These are phyloP conservation scores for Dendrocincla fuliginosa DNA, from an alignment of 2,797 vertebrate genomes.

Conservation along the genomic window DNA sequence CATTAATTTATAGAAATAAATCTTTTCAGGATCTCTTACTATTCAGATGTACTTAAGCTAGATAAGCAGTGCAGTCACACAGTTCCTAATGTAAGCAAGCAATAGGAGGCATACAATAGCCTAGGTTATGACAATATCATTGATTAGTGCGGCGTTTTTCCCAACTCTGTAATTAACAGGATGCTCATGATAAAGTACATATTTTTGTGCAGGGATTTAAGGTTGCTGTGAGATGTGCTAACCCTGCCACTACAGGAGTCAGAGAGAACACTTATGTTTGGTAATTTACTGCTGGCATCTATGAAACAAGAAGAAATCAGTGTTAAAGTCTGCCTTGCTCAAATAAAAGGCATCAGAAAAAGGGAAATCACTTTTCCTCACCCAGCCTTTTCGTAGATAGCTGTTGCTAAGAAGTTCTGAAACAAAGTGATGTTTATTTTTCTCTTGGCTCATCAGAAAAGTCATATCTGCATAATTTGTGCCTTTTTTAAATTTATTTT, in stretches of 20 bases:
- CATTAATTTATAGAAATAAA: background rate
- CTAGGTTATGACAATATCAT: background rate
- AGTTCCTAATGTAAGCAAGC: background rate
- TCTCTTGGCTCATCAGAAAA: background rate
- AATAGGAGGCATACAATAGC: background rate
- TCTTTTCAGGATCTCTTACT: background rate
- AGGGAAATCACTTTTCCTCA: background rate
- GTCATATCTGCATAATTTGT: background rate
- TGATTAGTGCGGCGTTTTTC: fast-evolving
- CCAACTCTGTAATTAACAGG: background rate
- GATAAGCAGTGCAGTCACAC: background rate
- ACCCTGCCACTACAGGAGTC: background rate
- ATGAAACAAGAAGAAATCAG: background rate
- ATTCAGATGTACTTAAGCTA: background rate
- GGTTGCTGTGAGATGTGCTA: background rate
- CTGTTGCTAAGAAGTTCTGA: background rate
- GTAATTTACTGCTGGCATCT: background rate
- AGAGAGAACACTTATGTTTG: background rate
- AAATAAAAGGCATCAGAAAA: background rate
- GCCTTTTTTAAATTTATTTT: background rate
- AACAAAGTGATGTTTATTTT: background rate
- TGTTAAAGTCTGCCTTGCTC: background rate
- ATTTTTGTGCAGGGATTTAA: background rate
- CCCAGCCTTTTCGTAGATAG: background rate
- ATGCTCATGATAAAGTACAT: background rate